Evolutionary conservation across 2,888 invertebrate genomes (phyloP).

Genomic region (Plagodis dolabraria): DNA sequence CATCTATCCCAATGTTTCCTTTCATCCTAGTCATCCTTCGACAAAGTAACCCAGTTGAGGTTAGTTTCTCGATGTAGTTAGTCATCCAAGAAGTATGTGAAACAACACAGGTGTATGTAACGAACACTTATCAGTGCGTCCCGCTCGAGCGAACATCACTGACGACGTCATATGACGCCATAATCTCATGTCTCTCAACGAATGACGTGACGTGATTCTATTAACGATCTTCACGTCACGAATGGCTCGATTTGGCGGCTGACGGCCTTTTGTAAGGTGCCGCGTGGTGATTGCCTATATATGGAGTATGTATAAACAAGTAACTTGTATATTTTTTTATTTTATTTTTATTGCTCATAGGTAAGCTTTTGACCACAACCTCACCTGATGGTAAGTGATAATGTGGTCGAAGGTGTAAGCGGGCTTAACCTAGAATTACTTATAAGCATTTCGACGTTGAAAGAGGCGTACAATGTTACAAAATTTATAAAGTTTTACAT

Average conservation of each 20-base stretch:
- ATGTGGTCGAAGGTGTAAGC: too few relatives aligned
- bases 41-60: too few relatives aligned
- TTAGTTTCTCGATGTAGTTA: too few relatives aligned
- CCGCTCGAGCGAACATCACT: conserved; percentile 64
- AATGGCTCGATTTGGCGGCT: conserved; percentile 24
- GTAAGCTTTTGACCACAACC: too few relatives aligned
- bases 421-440: too few relatives aligned
- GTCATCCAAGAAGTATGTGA: not conserved
- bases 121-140: conserved; percentile 52
- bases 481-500: too few relatives aligned
- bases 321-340: too few relatives aligned
- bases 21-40: not conserved
- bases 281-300: conserved; percentile 14
- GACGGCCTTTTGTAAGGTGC: conserved; percentile 14
- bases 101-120: conserved; percentile 34
- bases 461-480: too few relatives aligned
- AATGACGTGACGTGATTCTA: conserved; percentile 56
- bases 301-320: not conserved
- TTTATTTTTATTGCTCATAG: too few relatives aligned
- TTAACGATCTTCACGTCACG: conserved; percentile 46
- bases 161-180: conserved; percentile 74
- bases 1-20: not conserved
- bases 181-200: conserved; percentile 56
- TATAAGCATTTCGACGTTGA: too few relatives aligned
- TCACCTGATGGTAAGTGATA: too few relatives aligned